Conservation (phyloP, 2,797 vertebrate species). For the Rhinophrynus dorsalis region DNA sequence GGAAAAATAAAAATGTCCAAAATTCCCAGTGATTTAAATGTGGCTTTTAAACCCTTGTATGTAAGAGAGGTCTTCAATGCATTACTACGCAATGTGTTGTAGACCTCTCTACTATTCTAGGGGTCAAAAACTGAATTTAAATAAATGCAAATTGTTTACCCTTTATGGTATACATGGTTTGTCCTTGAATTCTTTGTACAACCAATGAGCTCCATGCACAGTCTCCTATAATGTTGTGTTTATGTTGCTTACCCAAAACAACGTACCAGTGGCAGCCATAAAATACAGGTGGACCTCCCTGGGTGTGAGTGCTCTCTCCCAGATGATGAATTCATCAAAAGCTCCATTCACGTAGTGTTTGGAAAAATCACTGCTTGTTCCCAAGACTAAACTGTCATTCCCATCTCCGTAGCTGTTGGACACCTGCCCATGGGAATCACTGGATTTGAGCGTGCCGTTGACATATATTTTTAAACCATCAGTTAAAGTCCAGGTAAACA, state of each 20-base stretch:
- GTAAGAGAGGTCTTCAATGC: no score
- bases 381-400: slow-evolving; percentile 72
- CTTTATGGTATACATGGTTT: no score
- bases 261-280: slow-evolving; percentile 82
- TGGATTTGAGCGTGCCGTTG: slow-evolving; percentile 81
- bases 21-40: no score
- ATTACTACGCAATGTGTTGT: no score
- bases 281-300: slow-evolving; percentile 84
- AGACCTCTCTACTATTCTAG: no score
- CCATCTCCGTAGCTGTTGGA: slow-evolving; percentile 77
- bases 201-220: background rate
- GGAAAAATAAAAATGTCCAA: no score
- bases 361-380: slow-evolving; percentile 61
- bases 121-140: no score
- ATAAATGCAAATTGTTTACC: no score
- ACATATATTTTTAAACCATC: slow-evolving; percentile 89
- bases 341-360: slow-evolving; percentile 74
- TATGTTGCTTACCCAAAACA: slow-evolving; percentile 34
- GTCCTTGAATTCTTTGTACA: no score
- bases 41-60: no score
- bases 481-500: slow-evolving; percentile 87
- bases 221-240: background rate
- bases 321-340: slow-evolving; percentile 95
- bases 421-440: slow-evolving; percentile 68
- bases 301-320: slow-evolving; percentile 85